Base-by-base conservation (phyloP, 2,797 vertebrate genomes). In the Girardinus metallicus region DNA sequence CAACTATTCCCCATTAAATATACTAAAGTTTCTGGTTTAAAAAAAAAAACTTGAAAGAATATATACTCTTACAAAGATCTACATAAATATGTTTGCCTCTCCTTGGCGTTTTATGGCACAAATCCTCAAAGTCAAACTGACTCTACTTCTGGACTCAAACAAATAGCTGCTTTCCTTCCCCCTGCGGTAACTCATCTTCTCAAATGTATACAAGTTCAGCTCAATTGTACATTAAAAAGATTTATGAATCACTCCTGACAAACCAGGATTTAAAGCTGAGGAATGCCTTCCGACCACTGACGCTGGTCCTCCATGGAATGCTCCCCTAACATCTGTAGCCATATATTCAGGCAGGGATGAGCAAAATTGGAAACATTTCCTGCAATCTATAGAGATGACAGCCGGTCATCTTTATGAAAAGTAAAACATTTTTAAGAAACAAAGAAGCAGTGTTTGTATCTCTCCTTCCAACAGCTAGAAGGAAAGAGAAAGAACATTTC, bases 341-440 rank as follows among this genome's bases (percentile, higher is more conserved):
- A 74, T 74, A 78, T 85, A 88, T 87, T 89, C 78, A 80, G 81
- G 82, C 86, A 85, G 82, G 82, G 83, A 88, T 71, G 81, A 89
- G 91, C 80, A 87, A 89, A 94, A 94, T 93, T 85, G 89, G 74
- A 92, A 92, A 90, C 83, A 90, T 94, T 94, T 95, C 90, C 91
- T 91, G 92, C 84, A 83, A 92, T 92, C 83, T 82, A 77, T 60
- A 80, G 86, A 62, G 77, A 86, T 84, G 79, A 88, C 84, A 86
- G 85, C 87, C 83, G 89, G 88, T 91, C 88, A 88, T 78, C 83
- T 78, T 89, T 91, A 84, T 80, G 78, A 72, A 73, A 85, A 93
- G 89, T 44, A 84, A 91, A 87, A 87, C 85, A 36, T 36, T 68
- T 68, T 68, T 26, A 68, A 68, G 16, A 68, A 70, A 70, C 39